Evolutionary conservation across 2,888 invertebrate genomes (phyloP), one percentile per base, ranked within the genome.

Genomic region (Noctua janthina): DNA sequence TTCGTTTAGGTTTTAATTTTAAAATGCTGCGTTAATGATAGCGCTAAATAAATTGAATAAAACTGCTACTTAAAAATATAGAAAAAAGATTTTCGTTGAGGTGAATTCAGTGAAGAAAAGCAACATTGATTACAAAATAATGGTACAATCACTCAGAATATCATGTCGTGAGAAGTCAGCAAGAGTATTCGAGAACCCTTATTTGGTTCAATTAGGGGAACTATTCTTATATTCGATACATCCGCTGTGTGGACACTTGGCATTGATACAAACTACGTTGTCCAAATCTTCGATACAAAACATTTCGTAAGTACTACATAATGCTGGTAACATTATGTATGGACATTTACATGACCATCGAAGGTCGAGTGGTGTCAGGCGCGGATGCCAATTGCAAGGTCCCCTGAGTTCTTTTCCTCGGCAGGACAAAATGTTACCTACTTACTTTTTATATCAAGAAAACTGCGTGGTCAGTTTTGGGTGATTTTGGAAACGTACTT

Each of bases 171-270:
- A 68, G 39, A 51, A 62, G 11, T 39, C 20, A 17, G n/a, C 20
- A 71, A 62, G 43, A 79, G 78, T 81, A 59, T 80, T 73, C 54
- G 43, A 23, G 71, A 68, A 66, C 78, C 78, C 81, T 80, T 85
- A 85, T 81, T 85, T 71, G 4, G 35, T 80, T 85, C 84, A 88
- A 89, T 89, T 84, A 87, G 35, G 46, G 20, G 56, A 82, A 83
- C 76, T 76, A 78, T 74, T 84, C 67, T n/a, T 86, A 77, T 62
- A 89, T 83, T 84, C 20, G 81, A 81, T 49, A 89, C 78, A 82
- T 88, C 84, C 87, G 83, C 78, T 78, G 23, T 76, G 76, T 62
- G 54, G 35, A 13, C 66, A 81, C 20, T 80, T 64, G 79, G 35
- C 78, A 43, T 76, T 69, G 74, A 56, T 59, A 76, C 54, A 46